phyloP scores from a whole-genome alignment of 2,797 vertebrate species.

The Lutra lutra region DNA sequence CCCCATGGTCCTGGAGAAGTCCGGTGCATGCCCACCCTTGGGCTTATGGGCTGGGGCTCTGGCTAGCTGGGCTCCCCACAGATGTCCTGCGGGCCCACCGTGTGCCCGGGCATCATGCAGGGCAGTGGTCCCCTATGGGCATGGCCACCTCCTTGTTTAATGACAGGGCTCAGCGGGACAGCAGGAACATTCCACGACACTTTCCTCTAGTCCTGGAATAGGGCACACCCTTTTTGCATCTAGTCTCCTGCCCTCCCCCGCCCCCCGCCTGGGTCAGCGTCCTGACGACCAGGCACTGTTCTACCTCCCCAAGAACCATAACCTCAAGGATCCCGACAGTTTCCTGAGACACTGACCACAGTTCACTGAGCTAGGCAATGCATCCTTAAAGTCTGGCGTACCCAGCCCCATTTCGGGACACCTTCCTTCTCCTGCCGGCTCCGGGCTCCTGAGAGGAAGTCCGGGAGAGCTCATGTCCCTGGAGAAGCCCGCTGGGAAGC shows the following conservation, averaged over 20 bases:
- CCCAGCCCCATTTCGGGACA: neutral
- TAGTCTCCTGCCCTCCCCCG: neutral
- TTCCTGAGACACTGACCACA: neutral
- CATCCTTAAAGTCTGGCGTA: neutral
- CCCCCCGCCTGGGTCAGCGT: neutral
- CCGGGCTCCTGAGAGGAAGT: neutral
- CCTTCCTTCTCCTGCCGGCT: neutral
- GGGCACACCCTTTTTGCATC: neutral
- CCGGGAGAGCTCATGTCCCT: neutral
- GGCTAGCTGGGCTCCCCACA: neutral
- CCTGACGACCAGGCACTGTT: neutral
- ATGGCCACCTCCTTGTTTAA: neutral
- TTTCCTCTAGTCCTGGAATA: neutral
- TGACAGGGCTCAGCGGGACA: conserved; percentile 29
- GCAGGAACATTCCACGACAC: neutral
- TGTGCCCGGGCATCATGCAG: neutral
- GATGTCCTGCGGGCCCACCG: neutral
- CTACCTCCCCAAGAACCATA: neutral
- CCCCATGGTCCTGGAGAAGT: neutral
- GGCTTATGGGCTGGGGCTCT: neutral
- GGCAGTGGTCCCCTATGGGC: neutral
- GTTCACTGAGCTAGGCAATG: neutral
- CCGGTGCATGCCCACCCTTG: neutral
- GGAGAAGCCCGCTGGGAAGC: neutral
- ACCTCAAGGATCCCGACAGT: neutral